Conservation (phyloP, 2,797 vertebrate genomes). For the Gymnodraco acuticeps region DNA sequence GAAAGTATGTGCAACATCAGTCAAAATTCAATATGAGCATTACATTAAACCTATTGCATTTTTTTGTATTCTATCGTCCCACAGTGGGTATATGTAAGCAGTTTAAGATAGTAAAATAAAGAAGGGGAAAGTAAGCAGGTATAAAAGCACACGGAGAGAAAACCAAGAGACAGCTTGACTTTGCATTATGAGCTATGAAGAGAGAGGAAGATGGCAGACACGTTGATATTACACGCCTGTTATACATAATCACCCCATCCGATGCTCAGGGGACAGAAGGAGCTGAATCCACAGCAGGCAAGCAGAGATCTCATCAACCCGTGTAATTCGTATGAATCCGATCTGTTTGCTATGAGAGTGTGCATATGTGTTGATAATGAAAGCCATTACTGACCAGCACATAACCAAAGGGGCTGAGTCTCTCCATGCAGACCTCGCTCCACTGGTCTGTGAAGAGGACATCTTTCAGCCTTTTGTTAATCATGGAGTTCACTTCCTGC, state of each 20-base stretch:
- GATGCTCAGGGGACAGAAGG: constrained; percentile 63
- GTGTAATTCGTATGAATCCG: not conserved
- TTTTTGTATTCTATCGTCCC: not conserved
- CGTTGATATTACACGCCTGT: constrained; percentile 60
- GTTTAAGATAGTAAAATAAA: not conserved
- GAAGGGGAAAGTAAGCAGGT: not conserved
- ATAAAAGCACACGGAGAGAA: constrained; percentile 25
- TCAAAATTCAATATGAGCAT: constrained; percentile 1
- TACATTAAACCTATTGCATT: constrained; percentile 2
- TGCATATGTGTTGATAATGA: constrained; percentile 55
- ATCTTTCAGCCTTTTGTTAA: constrained; percentile 97
- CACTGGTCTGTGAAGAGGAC: constrained; percentile 98
- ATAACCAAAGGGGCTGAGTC: constrained; percentile 94
- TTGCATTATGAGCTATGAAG: constrained; percentile 40
- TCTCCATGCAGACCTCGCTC: constrained; percentile 98
- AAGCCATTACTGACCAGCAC: constrained; percentile 90
- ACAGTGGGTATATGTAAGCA: not conserved
- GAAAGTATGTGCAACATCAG: not conserved
- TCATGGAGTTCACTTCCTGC: constrained; percentile 99
- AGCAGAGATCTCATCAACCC: constrained; percentile 42
- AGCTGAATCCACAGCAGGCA: constrained; percentile 49
- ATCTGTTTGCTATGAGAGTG: constrained; percentile 33
- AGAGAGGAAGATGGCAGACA: constrained; percentile 55
- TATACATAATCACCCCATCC: constrained; percentile 59
- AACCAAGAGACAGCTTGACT: constrained; percentile 22